phyloP scores from a whole-genome alignment of 1,140 invertebrate species.

The Dendroctonus ponderosae region DNA sequence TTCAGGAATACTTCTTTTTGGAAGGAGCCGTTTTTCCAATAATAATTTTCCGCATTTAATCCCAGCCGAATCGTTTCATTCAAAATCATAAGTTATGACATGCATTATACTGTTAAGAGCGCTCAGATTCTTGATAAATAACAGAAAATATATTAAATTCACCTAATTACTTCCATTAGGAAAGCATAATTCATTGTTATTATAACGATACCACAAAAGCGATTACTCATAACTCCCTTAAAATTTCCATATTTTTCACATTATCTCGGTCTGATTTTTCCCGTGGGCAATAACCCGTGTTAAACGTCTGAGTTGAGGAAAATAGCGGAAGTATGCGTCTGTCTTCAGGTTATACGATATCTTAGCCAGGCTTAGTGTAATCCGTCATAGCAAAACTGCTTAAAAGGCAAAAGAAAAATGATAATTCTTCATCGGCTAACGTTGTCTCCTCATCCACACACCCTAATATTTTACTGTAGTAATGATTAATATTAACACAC shows the following conservation, averaged over 20 bases:
- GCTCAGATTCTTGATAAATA: no score
- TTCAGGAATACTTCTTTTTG: no score
- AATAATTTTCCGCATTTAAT: no score
- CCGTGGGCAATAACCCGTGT: conserved; percentile 5
- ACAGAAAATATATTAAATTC: no score
- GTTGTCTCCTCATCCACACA: no score
- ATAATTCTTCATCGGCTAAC: conserved; percentile 1
- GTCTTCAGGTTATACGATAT: conserved; percentile 11
- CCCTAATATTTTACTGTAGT: no score
- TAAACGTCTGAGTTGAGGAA: conserved; percentile 4
- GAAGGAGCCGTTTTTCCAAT: no score
- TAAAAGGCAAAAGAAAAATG: not conserved
- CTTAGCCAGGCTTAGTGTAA: conserved; percentile 1
- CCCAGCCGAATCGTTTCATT: no score
- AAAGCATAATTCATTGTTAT: conserved; percentile 7
- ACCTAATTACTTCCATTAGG: not conserved
- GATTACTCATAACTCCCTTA: not conserved
- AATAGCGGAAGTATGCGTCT: conserved; percentile 1
- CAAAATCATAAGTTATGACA: no score
- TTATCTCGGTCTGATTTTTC: conserved; percentile 14
- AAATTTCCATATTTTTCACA: conserved; percentile 15
- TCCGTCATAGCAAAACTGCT: conserved; percentile 3
- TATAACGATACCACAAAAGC: conserved; percentile 3
- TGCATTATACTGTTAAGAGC: no score
- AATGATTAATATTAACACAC: no score